Percentiles rank a stretch among this genome's conserved stretches.
phyloP scores from a whole-genome alignment of 2,888 invertebrate genomes.

The Trichogramma dendrolimi region DNA sequence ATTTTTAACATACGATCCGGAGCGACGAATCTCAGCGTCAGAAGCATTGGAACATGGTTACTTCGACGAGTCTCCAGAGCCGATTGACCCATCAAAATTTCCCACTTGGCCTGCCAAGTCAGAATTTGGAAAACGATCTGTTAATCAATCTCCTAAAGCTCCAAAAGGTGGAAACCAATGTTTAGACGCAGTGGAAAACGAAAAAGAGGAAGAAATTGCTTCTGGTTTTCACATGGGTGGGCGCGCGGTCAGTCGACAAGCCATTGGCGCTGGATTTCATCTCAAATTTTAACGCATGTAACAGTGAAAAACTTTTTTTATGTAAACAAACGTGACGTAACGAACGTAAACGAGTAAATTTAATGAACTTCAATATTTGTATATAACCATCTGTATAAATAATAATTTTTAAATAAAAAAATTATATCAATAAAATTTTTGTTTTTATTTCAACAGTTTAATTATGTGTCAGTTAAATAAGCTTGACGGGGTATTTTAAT shows the following conservation, averaged over 20 bases:
- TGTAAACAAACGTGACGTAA: too few species aligned
- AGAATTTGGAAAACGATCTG: conserved; percentile 78
- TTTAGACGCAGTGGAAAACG: conserved; percentile 70
- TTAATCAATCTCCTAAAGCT: conserved; percentile 82
- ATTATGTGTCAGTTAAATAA: too few species aligned
- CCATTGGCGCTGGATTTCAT: conserved; percentile 35
- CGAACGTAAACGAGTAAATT: too few species aligned
- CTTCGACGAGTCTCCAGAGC: conserved; percentile 76
- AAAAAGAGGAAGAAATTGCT: conserved; percentile 55
- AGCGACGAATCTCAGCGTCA: conserved; percentile 79
- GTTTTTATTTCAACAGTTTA: too few species aligned
- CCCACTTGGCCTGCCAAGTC: conserved; percentile 99
- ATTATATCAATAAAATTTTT: too few species aligned
- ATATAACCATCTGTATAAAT: too few species aligned
- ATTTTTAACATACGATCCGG: conserved; percentile 80
- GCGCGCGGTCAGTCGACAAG: conserved; percentile 41
- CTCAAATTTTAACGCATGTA: conserved; percentile 1
- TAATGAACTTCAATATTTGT: too few species aligned
- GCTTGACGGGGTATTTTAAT: too few species aligned
- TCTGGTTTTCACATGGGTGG: conserved; percentile 61
- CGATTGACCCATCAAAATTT: conserved; percentile 95
- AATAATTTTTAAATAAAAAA: too few species aligned
- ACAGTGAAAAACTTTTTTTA: too few species aligned
- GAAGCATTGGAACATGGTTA: conserved; percentile 81
- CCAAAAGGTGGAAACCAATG: conserved; percentile 92